Evolutionary conservation across 2,888 invertebrate species (phyloP).

Genomic region (Pogonocherus hispidulus): DNA sequence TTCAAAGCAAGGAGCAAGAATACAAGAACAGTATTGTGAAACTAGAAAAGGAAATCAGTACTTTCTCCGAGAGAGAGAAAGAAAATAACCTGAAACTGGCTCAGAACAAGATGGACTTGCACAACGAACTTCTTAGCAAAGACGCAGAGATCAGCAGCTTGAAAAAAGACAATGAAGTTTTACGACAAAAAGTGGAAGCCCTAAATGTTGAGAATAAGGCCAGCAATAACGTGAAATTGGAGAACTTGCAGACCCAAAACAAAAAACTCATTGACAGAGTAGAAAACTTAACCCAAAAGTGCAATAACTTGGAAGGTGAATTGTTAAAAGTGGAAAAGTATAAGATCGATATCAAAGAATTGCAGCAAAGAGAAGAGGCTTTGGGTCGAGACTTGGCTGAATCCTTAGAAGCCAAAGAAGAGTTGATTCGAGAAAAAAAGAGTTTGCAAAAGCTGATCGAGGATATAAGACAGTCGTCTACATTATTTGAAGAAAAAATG

Average conservation of each 20-base stretch:
- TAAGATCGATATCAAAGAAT: conserved; percentile 56
- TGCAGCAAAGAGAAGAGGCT: conserved; percentile 50
- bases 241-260: conserved; percentile 65
- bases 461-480: conserved; percentile 43
- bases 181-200: conserved; percentile 56
- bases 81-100: conserved; percentile 66
- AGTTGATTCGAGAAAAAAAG: no score
- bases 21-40: conserved; percentile 62
- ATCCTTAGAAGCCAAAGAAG: conserved; percentile 41
- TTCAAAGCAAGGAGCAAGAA: conserved; percentile 67
- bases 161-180: conserved; percentile 61
- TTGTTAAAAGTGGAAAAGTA: conserved; percentile 62
- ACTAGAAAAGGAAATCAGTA: conserved; percentile 59
- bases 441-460: conserved; percentile 30
- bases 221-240: conserved; percentile 55
- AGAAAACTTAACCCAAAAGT: conserved; percentile 61
- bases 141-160: conserved; percentile 63
- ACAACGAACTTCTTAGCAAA: conserved; percentile 65
- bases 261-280: conserved; percentile 65
- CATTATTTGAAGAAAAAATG: conserved; percentile 42
- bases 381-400: no score
- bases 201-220: conserved; percentile 52
- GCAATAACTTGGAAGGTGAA: conserved; percentile 61
- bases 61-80: conserved; percentile 61
- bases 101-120: conserved; percentile 66